Evolutionary conservation across 2,113 vertebrate species (phyloP).

Genomic region (Orycteropus afer): DNA sequence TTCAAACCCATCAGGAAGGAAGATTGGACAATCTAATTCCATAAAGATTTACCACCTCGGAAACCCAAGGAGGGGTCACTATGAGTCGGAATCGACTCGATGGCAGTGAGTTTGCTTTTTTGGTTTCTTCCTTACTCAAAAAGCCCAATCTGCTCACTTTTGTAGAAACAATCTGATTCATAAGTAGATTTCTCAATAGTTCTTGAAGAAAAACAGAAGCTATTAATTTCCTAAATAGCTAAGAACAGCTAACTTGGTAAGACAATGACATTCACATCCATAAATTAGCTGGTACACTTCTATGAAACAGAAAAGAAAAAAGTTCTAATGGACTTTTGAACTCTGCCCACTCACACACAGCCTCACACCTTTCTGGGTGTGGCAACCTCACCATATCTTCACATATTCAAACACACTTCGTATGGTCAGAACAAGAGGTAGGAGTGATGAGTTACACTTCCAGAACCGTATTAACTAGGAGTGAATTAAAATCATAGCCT

Average conservation of each 20-base stretch:
- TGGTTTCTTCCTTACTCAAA: not conserved
- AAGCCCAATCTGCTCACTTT: not conserved
- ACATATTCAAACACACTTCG: not conserved
- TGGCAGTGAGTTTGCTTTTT: no score
- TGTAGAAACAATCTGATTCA: not conserved
- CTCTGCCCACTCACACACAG: not conserved
- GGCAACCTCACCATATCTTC: not conserved
- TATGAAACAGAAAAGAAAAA: slow-evolving; percentile 4
- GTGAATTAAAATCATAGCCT: not conserved
- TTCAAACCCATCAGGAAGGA: no score
- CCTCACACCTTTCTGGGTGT: not conserved
- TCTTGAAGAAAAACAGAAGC: not conserved
- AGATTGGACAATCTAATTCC: no score
- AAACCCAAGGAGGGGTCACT: no score
- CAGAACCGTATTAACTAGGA: slow-evolving; percentile 2
- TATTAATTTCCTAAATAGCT: not conserved
- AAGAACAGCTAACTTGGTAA: slow-evolving; percentile 7
- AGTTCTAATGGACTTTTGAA: not conserved
- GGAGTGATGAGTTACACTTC: not conserved
- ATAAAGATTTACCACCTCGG: no score
- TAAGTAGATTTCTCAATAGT: not conserved
- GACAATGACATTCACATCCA: not conserved
- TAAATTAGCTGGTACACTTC: not conserved
- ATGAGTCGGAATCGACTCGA: no score
- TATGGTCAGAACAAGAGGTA: not conserved